Base-by-base conservation (phyloP, 1,140 invertebrate genomes). In the Drosophila guanche region DNA sequence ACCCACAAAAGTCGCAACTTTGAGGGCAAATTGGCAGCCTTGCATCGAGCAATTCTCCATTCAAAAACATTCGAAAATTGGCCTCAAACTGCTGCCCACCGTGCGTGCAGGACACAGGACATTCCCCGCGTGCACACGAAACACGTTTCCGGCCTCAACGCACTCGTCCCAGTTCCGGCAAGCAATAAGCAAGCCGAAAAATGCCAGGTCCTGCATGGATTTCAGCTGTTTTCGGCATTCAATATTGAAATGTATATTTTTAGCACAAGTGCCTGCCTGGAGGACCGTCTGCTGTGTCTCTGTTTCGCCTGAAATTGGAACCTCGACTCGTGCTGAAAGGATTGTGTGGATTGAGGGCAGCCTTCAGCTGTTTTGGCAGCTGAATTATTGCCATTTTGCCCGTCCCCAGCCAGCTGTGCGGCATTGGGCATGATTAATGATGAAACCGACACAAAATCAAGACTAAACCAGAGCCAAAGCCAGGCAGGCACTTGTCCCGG, bases 201-300 rank as follows among this genome's bases (percentile, higher is more conserved):
- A 33, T 33, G 2, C 29, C 29, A 33, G 27, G 27, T 33, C 7
- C n/a, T 70, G 47, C 43, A 70, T 53, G 67, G 45, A 56, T 67
- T 73, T 73, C 73, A 76, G 73, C 73, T 76, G 73, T 67, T 72
- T 67, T 72, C 50, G 1, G 20, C 45, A 37, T 43, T 45, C 41
- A 60, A 71, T 72, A 67, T 67, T 61, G 53, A 60, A 54, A 68
- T n/a, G n/a, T n/a, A n/a, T 73, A 76, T 76, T 68, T 68, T 73
- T 76, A 73, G 73, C 69, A 76, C 73, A 76, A 76, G 73, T 76
- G 69, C 33, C 56, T 45, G 46, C 14, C 8, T 22, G 41, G 25
- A 14, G 48, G 29, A 40, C 33, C 29, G 27, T 7, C 29, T 3
- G 29, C 29, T 33, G 29, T 33, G 29, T 8, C 29, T 33, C 29